Conservation (phyloP, 2,797 vertebrate genomes). For the Lepilemur septentrionalis region DNA sequence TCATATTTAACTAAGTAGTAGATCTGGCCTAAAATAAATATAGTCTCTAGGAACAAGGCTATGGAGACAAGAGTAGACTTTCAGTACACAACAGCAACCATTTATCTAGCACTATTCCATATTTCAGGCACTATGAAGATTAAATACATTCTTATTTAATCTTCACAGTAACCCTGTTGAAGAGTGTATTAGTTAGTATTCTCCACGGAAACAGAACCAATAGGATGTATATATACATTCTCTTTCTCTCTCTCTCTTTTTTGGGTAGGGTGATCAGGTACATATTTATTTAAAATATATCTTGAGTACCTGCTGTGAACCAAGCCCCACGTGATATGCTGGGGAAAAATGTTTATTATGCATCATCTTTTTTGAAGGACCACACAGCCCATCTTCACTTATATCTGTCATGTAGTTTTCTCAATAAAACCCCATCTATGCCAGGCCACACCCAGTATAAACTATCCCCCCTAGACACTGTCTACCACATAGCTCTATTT, state of each 20-base stretch:
- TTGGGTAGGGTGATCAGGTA: not conserved
- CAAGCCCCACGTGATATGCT: not conserved
- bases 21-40: not conserved
- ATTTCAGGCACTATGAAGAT: not conserved
- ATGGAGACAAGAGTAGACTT: not conserved
- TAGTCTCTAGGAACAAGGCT: not conserved
- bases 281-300: not conserved
- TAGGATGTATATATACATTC: not conserved
- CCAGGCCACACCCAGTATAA: not conserved
- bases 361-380: not conserved
- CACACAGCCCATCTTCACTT: not conserved
- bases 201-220: not conserved
- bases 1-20: not conserved
- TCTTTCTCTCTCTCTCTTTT: not conserved
- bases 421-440: no score
- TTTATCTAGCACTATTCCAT: not conserved
- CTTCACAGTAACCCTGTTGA: not conserved
- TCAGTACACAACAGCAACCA: not conserved
- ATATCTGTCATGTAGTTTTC: not conserved
- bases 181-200: not conserved
- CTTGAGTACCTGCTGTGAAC: not conserved
- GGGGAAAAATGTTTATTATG: not conserved
- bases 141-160: constrained; percentile 34
- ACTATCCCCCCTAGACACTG: not conserved
- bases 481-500: not conserved